Base-by-base conservation (phyloP, 2,888 invertebrate species). In the Copidosoma aretas region DNA sequence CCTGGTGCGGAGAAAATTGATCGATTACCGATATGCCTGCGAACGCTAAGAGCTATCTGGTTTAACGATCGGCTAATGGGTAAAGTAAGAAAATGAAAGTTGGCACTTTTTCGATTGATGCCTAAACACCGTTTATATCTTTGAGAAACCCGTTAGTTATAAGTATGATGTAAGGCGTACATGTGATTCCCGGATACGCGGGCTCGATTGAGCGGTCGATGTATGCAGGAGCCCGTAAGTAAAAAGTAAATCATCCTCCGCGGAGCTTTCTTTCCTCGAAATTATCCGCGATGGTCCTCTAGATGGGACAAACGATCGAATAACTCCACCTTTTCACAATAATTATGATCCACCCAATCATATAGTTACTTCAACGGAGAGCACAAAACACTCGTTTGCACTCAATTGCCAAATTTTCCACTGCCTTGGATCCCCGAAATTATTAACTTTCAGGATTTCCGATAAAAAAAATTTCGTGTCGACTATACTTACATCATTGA, bases 401-500 rank as follows among this genome's bases (percentile, higher is more conserved):
- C 3, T 32, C 8, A 32, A 32, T 5, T 32, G 32, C n/a, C n/a
- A n/a, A n/a, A n/a, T n/a, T n/a, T n/a, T n/a, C n/a, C n/a, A n/a
- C n/a, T n/a, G n/a, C n/a, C n/a, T n/a, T n/a, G n/a, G n/a, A n/a
- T n/a, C n/a, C n/a, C n/a, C n/a, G n/a, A n/a, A n/a, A n/a, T n/a
- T n/a, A n/a, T n/a, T n/a, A n/a, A n/a, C n/a, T n/a, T n/a, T n/a
- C n/a, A n/a, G n/a, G n/a, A n/a, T n/a, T n/a, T n/a, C n/a, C n/a
- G n/a, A n/a, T n/a, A n/a, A n/a, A n/a, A n/a, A n/a, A n/a, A n/a
- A n/a, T n/a, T n/a, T n/a, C n/a, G 32, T 32, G 32, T 32, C 32
- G 8, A 8, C 8, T 32, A 8, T 32, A 77, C 79, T 78, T 76
- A 85, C 86, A 70, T 77, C 73, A 72, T 85, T 83, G 74, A 82